phyloP scores from a whole-genome alignment of 1,140 invertebrate genomes.

The Dendrolimus punctatus region DNA sequence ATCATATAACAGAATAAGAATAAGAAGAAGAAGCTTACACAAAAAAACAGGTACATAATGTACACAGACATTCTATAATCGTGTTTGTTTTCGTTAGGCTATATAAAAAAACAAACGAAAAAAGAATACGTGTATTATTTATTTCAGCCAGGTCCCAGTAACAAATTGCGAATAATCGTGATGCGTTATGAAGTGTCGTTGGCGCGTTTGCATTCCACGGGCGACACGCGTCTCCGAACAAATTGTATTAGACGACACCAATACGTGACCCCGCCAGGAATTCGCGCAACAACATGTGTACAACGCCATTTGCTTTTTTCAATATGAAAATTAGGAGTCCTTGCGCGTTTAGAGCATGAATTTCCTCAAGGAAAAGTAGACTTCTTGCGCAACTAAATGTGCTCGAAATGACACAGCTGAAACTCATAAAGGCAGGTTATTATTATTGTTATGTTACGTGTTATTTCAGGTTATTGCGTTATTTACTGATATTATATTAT shows the following conservation, averaged over 20 bases:
- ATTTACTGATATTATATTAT: too few relatives aligned
- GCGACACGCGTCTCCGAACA: constrained; percentile 46
- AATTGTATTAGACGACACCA: constrained; percentile 62
- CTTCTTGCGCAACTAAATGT: too few relatives aligned
- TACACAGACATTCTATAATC: too few relatives aligned
- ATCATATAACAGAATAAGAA: too few relatives aligned
- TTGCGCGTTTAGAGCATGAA: constrained; percentile 22
- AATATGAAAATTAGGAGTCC: constrained; percentile 40
- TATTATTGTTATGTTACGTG: too few relatives aligned
- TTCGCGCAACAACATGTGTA: constrained; percentile 43
- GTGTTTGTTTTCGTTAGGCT: too few relatives aligned
- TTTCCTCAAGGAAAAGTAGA: constrained; percentile 1
- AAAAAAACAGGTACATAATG: too few relatives aligned
- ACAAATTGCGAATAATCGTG: constrained; percentile 51
- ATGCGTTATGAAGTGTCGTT: constrained; percentile 43
- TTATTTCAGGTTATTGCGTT: too few relatives aligned
- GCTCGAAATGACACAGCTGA: too few relatives aligned
- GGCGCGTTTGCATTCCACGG: constrained; percentile 55
- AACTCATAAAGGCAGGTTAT: too few relatives aligned
- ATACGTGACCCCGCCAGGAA: constrained; percentile 52
- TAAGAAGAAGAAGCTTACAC: too few relatives aligned
- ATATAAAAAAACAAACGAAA: too few relatives aligned
- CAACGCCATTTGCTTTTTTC: constrained; percentile 26
- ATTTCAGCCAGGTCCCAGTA: constrained; percentile 21
- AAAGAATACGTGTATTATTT: constrained; percentile 15